Conservation (phyloP, 2,113 vertebrate species). For the Phocoena sinus region DNA sequence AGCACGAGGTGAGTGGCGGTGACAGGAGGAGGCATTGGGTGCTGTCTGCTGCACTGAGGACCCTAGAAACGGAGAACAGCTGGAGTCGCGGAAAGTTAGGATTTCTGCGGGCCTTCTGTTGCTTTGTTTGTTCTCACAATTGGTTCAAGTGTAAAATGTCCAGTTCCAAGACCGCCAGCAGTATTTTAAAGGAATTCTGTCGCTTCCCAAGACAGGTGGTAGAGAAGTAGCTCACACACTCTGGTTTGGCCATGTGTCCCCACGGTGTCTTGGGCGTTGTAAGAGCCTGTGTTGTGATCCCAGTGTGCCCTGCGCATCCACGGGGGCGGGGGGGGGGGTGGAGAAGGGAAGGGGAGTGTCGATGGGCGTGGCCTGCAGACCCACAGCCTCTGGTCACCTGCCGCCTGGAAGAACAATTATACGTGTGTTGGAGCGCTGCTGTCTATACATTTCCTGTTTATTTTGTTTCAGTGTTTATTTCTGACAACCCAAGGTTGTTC, state of each 20-base stretch:
- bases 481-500: constrained; percentile 22
- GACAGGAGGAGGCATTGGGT: neutral
- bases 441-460: neutral
- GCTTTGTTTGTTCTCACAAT: neutral
- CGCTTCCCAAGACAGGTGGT: neutral
- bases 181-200: neutral
- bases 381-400: rapidly evolving
- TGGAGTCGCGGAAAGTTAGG: neutral
- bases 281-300: neutral
- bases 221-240: neutral
- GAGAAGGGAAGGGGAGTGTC: neutral
- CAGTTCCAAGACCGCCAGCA: neutral
- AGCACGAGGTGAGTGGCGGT: neutral
- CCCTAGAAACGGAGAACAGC: neutral
- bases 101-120: neutral
- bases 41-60: rapidly evolving
- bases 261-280: neutral
- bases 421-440: neutral
- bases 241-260: neutral
- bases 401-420: rapidly evolving
- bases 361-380: neutral
- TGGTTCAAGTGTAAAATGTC: neutral
- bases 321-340: neutral
- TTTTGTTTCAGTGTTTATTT: neutral
- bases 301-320: neutral